phyloP scores from a whole-genome alignment of 2,113 vertebrate species.

The Microcebus tavaratra region DNA sequence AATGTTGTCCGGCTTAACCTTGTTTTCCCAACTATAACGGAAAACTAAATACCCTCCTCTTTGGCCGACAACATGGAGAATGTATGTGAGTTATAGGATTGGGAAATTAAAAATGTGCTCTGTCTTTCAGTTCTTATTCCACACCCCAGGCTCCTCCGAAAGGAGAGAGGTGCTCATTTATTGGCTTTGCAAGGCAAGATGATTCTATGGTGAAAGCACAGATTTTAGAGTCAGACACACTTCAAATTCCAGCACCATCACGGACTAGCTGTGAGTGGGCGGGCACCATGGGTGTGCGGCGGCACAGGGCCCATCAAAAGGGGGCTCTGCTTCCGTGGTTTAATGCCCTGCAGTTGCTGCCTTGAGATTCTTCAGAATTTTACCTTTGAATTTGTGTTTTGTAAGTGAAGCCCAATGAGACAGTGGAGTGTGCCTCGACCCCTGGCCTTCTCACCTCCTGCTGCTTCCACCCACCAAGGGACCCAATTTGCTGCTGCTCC shows the following conservation, averaged over 20 bases:
- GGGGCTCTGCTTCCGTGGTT: background rate
- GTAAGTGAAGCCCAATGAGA: background rate
- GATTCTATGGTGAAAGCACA: background rate
- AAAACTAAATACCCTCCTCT: background rate
- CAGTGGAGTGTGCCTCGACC: background rate
- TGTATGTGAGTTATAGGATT: background rate
- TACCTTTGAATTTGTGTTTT: background rate
- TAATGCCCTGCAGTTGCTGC: background rate
- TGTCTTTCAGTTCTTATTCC: background rate
- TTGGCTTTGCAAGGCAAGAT: background rate
- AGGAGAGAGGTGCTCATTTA: background rate
- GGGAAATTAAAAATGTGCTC: background rate
- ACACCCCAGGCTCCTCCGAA: background rate
- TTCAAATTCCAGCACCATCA: background rate
- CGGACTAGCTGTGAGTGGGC: background rate
- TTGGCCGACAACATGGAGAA: background rate
- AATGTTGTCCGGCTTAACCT: background rate
- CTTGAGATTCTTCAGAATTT: background rate
- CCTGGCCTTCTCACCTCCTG: background rate
- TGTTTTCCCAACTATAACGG: background rate
- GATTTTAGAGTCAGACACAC: background rate
- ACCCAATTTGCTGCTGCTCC: background rate
- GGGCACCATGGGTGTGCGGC: background rate
- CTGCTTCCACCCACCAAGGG: background rate
- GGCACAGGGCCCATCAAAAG: background rate